These are phyloP conservation scores for Halcyon senegalensis DNA, from an alignment of 2,113 vertebrate species.

Conservation along the genomic window DNA sequence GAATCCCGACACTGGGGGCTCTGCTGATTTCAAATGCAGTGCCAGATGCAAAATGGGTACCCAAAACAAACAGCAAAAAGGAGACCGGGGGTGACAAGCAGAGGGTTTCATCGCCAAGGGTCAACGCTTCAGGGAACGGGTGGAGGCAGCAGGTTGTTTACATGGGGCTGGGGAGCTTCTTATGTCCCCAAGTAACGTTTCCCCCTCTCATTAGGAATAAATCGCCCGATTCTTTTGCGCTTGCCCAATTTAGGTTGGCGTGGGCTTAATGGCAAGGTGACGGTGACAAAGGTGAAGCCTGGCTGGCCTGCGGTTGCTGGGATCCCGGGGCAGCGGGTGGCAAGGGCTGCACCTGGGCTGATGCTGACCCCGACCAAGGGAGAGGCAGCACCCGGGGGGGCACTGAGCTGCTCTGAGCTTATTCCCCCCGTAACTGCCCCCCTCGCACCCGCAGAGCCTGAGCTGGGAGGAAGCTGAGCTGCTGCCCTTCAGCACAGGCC, in stretches of 20 bases:
- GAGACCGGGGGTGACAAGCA: not conserved
- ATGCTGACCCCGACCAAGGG: accelerated
- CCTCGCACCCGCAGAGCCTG: not conserved
- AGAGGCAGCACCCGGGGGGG: not conserved
- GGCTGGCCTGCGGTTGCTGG: not conserved
- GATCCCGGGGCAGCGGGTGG: not conserved
- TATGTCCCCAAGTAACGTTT: not conserved
- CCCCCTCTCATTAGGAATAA: not conserved
- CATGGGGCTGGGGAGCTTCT: not conserved
- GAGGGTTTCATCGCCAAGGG: not conserved
- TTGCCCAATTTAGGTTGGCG: accelerated
- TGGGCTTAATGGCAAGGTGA: not conserved
- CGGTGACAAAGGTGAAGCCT: not conserved
- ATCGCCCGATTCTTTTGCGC: not conserved
- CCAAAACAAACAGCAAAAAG: not conserved
- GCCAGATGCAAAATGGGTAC: not conserved
- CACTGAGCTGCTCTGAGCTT: not conserved
- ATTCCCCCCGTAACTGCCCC: not conserved
- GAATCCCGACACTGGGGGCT: not conserved
- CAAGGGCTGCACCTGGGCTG: accelerated
- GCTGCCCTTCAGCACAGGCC: accelerated
- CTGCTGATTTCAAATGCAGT: conserved; percentile 13
- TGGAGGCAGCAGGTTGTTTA: conserved; percentile 18
- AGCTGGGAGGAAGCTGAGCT: not conserved
- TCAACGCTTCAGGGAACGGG: not conserved